Evolutionary conservation across 2,113 vertebrate genomes (phyloP).

Genomic region (Benitochromis conjunctus): DNA sequence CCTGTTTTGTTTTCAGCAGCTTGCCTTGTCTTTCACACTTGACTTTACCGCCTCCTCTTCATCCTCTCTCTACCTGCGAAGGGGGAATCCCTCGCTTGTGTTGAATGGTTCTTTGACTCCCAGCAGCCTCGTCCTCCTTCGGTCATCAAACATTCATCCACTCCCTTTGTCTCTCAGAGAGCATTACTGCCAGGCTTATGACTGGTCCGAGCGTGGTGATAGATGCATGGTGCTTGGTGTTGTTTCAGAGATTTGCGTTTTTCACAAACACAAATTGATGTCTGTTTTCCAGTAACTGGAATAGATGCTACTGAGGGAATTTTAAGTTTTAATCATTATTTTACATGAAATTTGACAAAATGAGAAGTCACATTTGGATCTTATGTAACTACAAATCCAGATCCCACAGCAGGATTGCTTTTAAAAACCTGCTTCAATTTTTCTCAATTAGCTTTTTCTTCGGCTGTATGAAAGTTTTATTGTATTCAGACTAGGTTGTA

Average conservation of each 20-base stretch:
- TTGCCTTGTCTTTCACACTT: not conserved
- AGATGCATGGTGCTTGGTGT: conserved; percentile 13
- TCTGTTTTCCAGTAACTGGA: not conserved
- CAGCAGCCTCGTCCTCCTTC: conserved; percentile 23
- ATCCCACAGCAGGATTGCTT: not conserved
- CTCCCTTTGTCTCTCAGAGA: conserved; percentile 35
- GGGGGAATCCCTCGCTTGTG: conserved; percentile 29
- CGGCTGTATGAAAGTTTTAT: not conserved
- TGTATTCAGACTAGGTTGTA: not conserved
- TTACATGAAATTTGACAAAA: not conserved
- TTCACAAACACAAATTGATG: conserved; percentile 35
- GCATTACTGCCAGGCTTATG: conserved; percentile 35
- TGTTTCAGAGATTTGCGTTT: conserved; percentile 51
- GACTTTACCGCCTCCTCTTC: not conserved
- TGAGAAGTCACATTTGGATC: not conserved
- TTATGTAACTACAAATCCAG: not conserved
- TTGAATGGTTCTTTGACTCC: conserved; percentile 7
- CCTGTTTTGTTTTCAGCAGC: not conserved
- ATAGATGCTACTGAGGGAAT: not conserved
- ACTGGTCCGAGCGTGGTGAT: conserved; percentile 26
- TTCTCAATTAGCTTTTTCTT: not conserved
- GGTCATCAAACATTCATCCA: conserved; percentile 62
- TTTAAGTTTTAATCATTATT: not conserved
- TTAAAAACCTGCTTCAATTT: not conserved
- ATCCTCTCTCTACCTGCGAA: conserved; percentile 9